Conservation (phyloP, 2,113 vertebrate genomes). For the Agelaius phoeniceus region DNA sequence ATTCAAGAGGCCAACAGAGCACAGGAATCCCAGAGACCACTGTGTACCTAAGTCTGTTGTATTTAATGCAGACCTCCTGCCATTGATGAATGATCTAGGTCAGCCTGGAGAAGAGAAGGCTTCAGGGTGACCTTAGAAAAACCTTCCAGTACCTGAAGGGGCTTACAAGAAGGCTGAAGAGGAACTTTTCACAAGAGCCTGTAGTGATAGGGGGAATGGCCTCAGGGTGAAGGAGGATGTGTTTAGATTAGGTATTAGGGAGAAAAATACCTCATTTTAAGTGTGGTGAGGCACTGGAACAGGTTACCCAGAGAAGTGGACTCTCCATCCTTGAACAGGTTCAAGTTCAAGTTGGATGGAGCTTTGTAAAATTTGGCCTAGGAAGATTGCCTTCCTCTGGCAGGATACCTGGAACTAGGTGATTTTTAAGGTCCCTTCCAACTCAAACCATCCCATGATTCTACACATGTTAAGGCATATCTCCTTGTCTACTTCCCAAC, state of each 20-base stretch:
- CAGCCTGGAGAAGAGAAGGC: background rate
- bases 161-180: background rate
- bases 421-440: background rate
- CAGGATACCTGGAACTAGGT: background rate
- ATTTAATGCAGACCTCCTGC: background rate
- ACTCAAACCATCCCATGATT: background rate
- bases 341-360: background rate
- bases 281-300: background rate
- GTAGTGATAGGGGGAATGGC: background rate
- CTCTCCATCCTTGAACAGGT: background rate
- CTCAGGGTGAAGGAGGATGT: background rate
- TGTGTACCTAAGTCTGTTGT: background rate
- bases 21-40: background rate
- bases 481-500: background rate
- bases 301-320: no score
- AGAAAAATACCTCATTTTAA: background rate
- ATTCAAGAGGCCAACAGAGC: background rate
- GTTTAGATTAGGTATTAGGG: background rate
- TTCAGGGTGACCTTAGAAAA: background rate
- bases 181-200: background rate
- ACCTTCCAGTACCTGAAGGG: background rate
- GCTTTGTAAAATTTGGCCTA: background rate
- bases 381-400: background rate
- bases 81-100: background rate
- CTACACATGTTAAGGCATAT: background rate